A percentile compares a stretch with the other conserved stretches of the same genome.
Conservation (phyloP, 1,140 invertebrate genomes). For the Sitodiplosis mosellana region DNA sequence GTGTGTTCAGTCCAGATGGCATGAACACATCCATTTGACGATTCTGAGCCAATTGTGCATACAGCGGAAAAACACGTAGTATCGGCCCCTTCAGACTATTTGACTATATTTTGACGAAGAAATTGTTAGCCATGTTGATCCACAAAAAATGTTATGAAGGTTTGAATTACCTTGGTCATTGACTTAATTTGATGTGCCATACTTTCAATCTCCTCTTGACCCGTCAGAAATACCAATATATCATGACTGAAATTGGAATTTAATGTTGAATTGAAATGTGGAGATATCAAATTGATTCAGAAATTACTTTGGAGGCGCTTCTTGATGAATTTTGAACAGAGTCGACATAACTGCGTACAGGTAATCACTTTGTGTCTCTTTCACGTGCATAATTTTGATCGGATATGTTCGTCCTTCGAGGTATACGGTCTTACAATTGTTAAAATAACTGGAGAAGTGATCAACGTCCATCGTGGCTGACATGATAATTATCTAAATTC, state of each 20-base stretch:
- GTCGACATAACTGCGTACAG: slow-evolving; percentile 61
- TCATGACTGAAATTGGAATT: slow-evolving; percentile 42
- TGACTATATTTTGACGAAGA: too few species aligned
- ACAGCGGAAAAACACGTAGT: slow-evolving; percentile 63
- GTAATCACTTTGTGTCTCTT: slow-evolving; percentile 68
- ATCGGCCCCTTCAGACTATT: slow-evolving; percentile 10
- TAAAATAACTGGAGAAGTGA: slow-evolving; percentile 80
- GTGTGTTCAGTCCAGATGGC: slow-evolving; percentile 36
- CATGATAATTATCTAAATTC: slow-evolving; percentile 60
- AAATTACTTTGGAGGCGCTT: slow-evolving; percentile 58
- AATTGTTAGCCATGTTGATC: too few species aligned
- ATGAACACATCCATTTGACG: slow-evolving; percentile 66
- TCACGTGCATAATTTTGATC: slow-evolving; percentile 62
- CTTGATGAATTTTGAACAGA: slow-evolving; percentile 79
- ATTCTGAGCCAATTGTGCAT: slow-evolving; percentile 57
- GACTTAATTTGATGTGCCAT: slow-evolving; percentile 56
- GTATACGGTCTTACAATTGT: slow-evolving; percentile 68
- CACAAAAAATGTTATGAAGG: too few species aligned
- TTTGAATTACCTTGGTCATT: slow-evolving; percentile 43
- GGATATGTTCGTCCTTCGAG: slow-evolving; percentile 77
- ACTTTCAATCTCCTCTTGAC: slow-evolving; percentile 95
- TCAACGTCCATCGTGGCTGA: slow-evolving; percentile 93
- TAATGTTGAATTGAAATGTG: background rate
- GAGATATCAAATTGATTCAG: slow-evolving; percentile 3
- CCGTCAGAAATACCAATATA: slow-evolving; percentile 94